A percentile compares a stretch with the other conserved stretches of the same genome.
Evolutionary conservation across 2,113 vertebrate species (phyloP).

Genomic region (Stegostoma tigrinum): DNA sequence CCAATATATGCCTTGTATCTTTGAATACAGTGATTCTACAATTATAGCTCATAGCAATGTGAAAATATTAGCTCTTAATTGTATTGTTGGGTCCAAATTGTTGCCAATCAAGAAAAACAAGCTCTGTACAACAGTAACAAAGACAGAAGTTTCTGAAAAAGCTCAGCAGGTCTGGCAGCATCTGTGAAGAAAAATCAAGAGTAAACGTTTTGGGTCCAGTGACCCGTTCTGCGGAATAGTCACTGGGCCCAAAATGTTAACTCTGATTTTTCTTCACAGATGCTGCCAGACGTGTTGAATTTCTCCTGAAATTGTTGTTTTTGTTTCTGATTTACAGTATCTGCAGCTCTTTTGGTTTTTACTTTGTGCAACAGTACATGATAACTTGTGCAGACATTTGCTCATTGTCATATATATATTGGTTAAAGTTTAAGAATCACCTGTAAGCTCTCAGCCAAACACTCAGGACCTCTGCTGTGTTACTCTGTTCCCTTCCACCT

Average conservation of each 20-base stretch:
- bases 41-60: not conserved
- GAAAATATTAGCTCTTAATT: not conserved
- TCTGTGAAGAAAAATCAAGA: too few species aligned
- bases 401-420: not conserved
- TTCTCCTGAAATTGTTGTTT: too few species aligned
- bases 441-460: not conserved
- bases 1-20: not conserved
- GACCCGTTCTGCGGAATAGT: too few species aligned
- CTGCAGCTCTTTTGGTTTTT: too few species aligned
- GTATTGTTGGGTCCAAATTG: not conserved
- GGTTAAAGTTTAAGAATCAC: not conserved
- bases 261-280: too few species aligned
- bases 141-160: too few species aligned
- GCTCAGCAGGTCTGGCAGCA: too few species aligned
- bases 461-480: not conserved
- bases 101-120: not conserved
- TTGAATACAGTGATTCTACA: not conserved
- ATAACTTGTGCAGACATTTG: not conserved
- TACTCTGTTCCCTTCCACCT: not conserved
- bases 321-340: too few species aligned
- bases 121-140: not conserved
- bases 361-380: not conserved
- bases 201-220: too few species aligned
- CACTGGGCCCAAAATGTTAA: too few species aligned
- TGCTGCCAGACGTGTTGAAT: too few species aligned